Base-by-base conservation (phyloP, 2,888 invertebrate species). In the Bombyx huttoni region DNA sequence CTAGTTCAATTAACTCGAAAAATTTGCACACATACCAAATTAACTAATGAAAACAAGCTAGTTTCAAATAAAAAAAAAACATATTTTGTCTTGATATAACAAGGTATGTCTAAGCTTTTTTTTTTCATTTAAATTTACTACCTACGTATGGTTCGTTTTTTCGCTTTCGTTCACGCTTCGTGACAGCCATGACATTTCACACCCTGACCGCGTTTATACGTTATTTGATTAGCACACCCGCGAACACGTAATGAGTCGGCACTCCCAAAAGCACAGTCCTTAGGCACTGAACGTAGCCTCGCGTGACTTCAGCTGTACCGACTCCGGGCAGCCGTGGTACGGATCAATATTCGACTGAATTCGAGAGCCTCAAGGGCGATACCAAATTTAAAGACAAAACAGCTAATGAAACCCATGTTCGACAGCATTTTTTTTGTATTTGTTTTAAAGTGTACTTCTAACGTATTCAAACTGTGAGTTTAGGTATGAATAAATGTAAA, bases 231-330 rank as follows among this genome's bases (percentile, higher is more conserved):
- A 49, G 34, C 47, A 50, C 58, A 54, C 34, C 52, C 52, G 53
- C 51, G 52, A 53, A 48, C 49, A 63, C 58, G 53, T 59, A 56
- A 56, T 60, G 54, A 50, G 56, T 52, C 56, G 73, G 65, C 75
- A 70, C 75, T 70, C 73, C 75, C 68, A 64, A 58, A 62, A 70
- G 68, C 69, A 68, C 66, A 62, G 66, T 65, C 61, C 58, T 61
- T 61, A 61, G 64, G 66, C 59, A 72, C 71, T 68, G 69, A 68
- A 62, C 61, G 60, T 59, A 64, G 66, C 69, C 56, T 81, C 71
- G 82, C 84, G 84, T 83, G 84, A 71, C 80, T 64, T 64, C 64
- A 55, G 61, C 65, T 56, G 57, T 58, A 64, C 63, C 63, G 62
- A 57, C 67, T 66, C 68, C 71, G 66, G 62, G 64, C 65, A 62